Evolutionary conservation across 2,888 invertebrate genomes (phyloP), one percentile per base, ranked within the genome.

Genomic region (Diloba caeruleocephala): DNA sequence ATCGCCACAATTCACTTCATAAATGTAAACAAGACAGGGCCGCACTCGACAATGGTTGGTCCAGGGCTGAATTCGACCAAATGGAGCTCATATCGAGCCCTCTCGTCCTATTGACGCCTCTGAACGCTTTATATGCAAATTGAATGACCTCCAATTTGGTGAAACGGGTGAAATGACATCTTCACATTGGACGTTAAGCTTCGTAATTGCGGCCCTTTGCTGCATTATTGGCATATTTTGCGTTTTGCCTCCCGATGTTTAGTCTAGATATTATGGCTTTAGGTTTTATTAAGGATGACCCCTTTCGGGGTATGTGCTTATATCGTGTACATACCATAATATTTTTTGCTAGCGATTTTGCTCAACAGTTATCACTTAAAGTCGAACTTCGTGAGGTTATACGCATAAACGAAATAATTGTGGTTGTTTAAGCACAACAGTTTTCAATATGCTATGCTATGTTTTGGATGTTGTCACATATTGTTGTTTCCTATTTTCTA

Each of bases 51-150:
- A 61, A 60, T 59, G 56, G 59, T 42, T 39, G 34, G 41, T 46
- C 41, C 46, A 59, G 62, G 53, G 59, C 23, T 46, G 45, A 33
- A 68, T 56, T 60, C 36, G 33, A 50, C 32, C 42, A 38, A 71
- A 72, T 60, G 65, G 67, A 55, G 54, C 61, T 67, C 55, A 48
- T 49, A 72, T 74, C 67, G 62, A 74, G 72, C 82, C 78, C 78
- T 78, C 82, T 80, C 58, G 76, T 78, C 78, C 77, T 77, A 84
- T 86, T 82, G 85, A 84, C 82, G 86, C 75, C 72, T 74, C 74
- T 76, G 65, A 73, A 75, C 81, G 84, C 82, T 90, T 85, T 89
- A 85, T 88, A 90, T 89, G 90, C 84, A 90, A 90, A 90, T 90
- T 85, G 79, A 86, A 90, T 87, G 87, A 87, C 85, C 84, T 78